Base-by-base conservation (phyloP, 1,140 invertebrate genomes). In the Macrocentrus cingulum region DNA sequence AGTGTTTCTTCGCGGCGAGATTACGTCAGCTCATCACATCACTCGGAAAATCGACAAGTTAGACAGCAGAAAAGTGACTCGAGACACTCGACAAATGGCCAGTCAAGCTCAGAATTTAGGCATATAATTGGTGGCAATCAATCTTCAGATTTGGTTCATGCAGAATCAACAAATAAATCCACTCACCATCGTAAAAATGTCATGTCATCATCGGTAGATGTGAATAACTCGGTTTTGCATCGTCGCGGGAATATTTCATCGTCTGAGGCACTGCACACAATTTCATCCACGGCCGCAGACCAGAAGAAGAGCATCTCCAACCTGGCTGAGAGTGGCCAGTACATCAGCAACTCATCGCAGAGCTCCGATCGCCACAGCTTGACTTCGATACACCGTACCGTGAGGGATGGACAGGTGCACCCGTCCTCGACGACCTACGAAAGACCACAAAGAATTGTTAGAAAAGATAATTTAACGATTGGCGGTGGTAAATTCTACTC, bases 271-370 rank as follows among this genome's bases (percentile, higher is more conserved):
- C 75, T 86, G 4, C 86, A 88, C 63, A 84, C 84, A 7, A 85
- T 86, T 3, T 89, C 88, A n/a, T 86, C 88, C 0, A 87, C 88
- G 1, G 89, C 89, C 13, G 85, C 88, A 9, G 87, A 88, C 64
- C 88, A 91, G 67, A 81, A 88, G 22, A 91, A 90, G 71, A 91
- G 89, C 48, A 89, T 91, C 18, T 84, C 85, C 0, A 91, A 91
- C 69, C 75, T 91, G 0, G 85, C 87, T 15, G 88, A 90, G 59
- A 85, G 84, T 60, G 86, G 86, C 1, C 83, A 87, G 60, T 87
- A 84, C 68, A 84, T 86, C 49, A 85, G 80, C 57, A 85, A 85
- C 61, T 83, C 81, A 0, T 82, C 82, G 9, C 84, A 88, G 44
- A 87, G 83, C 60, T 82, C 74, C 20, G 88, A 91, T 61, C 83